Percentiles rank a stretch among this genome's conserved stretches.
Evolutionary conservation across 2,113 vertebrate genomes (phyloP).

Genomic region (Spea multiplicata): DNA sequence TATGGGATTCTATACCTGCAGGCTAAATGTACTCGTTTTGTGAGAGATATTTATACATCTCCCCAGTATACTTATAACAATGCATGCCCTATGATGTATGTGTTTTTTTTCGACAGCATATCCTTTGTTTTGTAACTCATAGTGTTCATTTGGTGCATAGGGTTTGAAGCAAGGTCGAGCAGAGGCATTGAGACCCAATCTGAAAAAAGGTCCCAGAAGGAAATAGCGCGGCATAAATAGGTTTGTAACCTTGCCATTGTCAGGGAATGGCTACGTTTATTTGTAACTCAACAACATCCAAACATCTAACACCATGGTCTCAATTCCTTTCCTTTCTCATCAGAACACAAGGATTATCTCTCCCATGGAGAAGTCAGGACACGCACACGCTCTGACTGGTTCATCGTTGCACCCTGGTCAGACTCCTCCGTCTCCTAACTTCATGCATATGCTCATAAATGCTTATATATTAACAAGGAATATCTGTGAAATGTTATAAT

Average conservation of each 20-base stretch:
- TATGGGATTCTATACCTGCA: no score
- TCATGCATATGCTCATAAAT: constrained; percentile 15
- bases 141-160: background rate
- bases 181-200: constrained; percentile 34
- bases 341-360: constrained; percentile 38
- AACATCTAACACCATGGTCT: background rate
- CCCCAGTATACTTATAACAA: no score
- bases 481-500: constrained; percentile 28
- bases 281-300: background rate
- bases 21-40: no score
- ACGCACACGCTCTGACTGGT: background rate
- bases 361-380: constrained; percentile 42
- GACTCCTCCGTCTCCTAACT: constrained; percentile 20
- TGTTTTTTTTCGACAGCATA: no score
- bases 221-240: constrained; percentile 16
- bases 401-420: constrained; percentile 12
- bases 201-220: constrained; percentile 39
- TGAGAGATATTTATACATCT: no score
- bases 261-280: background rate
- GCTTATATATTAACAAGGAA: constrained; percentile 12
- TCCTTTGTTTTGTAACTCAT: background rate
- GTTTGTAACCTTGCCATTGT: background rate
- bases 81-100: no score
- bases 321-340: background rate
- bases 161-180: constrained; percentile 32